phyloP scores from a whole-genome alignment of 2,888 invertebrate genomes.

The Cosmia trapezina region DNA sequence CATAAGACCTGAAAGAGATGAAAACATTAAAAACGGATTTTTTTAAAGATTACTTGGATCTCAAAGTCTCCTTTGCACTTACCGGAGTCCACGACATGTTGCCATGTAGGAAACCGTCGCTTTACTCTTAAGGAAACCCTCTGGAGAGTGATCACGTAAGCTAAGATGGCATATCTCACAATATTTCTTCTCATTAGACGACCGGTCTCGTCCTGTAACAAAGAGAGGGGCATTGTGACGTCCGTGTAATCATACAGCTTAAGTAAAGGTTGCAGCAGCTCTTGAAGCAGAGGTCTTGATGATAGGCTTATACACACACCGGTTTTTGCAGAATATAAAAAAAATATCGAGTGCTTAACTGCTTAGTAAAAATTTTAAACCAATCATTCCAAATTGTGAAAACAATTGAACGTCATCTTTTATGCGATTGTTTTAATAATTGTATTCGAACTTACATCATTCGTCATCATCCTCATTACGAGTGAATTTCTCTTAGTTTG shows the following conservation, averaged over 20 bases:
- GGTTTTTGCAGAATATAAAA: neutral
- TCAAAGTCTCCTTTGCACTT: slow-evolving; percentile 68
- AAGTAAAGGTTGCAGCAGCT: slow-evolving; percentile 8
- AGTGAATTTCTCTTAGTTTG: no score
- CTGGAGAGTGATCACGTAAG: slow-evolving; percentile 96
- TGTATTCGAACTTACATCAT: neutral
- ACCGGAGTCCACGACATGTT: slow-evolving; percentile 97
- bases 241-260: neutral
- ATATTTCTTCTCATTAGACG: slow-evolving; percentile 97
- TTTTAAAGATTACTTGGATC: slow-evolving; percentile 39
- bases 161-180: slow-evolving; percentile 96
- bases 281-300: slow-evolving; percentile 9
- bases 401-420: neutral
- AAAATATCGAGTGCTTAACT: no score
- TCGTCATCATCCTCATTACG: no score
- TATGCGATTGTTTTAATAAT: neutral
- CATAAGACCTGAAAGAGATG: slow-evolving; percentile 93
- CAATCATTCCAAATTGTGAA: neutral
- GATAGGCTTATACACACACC: neutral
- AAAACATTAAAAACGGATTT: slow-evolving; percentile 14
- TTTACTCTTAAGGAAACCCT: slow-evolving; percentile 96
- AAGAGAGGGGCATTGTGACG: slow-evolving; percentile 39
- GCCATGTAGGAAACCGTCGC: slow-evolving; percentile 96
- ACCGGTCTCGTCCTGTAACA: slow-evolving; percentile 95
- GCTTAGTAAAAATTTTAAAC: no score